Base-by-base conservation (phyloP, 92 coral and sea anemone genomes). In the Palythoa grandiflora region DNA sequence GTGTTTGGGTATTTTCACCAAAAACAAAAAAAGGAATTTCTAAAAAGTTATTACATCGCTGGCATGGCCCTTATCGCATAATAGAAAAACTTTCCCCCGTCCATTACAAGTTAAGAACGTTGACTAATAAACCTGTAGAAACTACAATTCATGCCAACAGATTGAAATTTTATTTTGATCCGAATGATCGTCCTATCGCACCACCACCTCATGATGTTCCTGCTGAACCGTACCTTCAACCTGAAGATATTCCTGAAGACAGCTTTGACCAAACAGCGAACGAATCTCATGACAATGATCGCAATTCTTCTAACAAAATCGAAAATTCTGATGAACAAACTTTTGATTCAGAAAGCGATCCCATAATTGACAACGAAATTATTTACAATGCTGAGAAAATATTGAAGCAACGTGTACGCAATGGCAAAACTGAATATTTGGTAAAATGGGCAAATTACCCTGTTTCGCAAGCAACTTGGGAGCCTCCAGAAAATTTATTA, bases 151-250 rank as follows among this genome's bases (percentile, higher is more conserved):
- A 92, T 52, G 92, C 91, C 3, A 89, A 87, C 48, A 53, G 91
- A 68, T 65, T 92, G 83, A 92, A 92, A 71, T 88, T 63, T 6
- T 92, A 71, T 68, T 44, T 83, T n/a, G 94, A 92, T 59, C 91
- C 87, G 1, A 57, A 77, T 35, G 89, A 86, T 1, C 73, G 92
- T 1, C 93, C 92, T 44, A 85, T 89, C 12, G 84, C 75, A 10
- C 84, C 87, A 11, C 94, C 93, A 0, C 5, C 35, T 20, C 2
- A 35, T 35, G 70, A 78, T 78, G 39, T 48, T 38, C 70, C 70
- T 63, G 70, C 3, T 63, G 83, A 78, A 8, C 83, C 83, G 36
- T 78, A 78, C 17, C 79, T 83, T 9, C 55, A 14, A 11, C 54
- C n/a, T 0, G 17, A 79, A 2, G 88, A 75, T n/a, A 72, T 89